Evolutionary conservation across 2,888 invertebrate species (phyloP).

Genomic region (Coenonympha arcania): DNA sequence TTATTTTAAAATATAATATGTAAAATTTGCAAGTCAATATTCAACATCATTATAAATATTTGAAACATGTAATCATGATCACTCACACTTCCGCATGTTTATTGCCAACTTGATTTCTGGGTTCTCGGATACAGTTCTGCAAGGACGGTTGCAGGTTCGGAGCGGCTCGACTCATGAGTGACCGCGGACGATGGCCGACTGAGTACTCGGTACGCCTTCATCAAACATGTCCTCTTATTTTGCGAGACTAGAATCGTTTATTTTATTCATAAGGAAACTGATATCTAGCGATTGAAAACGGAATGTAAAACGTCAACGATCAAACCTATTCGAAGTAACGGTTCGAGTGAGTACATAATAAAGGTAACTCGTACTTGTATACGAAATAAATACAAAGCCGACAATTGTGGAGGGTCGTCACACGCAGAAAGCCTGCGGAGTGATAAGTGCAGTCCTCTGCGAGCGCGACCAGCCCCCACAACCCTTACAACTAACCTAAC

Average conservation of each 20-base stretch:
- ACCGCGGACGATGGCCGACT: constrained; percentile 4
- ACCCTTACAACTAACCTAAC: constrained; percentile 52
- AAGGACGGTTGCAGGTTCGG: constrained; percentile 30
- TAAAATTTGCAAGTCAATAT: constrained; percentile 28
- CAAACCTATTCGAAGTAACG: constrained; percentile 38
- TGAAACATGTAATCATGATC: constrained; percentile 29
- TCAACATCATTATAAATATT: constrained; percentile 32
- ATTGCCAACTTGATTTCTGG: constrained; percentile 24
- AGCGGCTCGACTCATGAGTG: constrained; percentile 10
- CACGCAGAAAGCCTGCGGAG: background rate
- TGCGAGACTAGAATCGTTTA: constrained; percentile 12
- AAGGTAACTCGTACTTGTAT: constrained; percentile 39
- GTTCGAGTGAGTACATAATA: constrained; percentile 47
- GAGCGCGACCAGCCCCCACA: constrained; percentile 30
- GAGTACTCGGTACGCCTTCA: constrained; percentile 4
- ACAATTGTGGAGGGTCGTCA: constrained; percentile 31
- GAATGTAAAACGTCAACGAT: constrained; percentile 42
- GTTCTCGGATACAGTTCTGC: constrained; percentile 23
- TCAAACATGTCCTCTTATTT: constrained; percentile 9
- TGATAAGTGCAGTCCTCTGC: background rate
- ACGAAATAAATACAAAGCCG: constrained; percentile 42
- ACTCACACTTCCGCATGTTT: constrained; percentile 24
- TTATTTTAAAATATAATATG: constrained; percentile 23
- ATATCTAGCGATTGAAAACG: constrained; percentile 58
- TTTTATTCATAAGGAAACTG: constrained; percentile 26